Evolutionary conservation across 2,888 invertebrate species (phyloP), one percentile per base, ranked within the genome.

Genomic region (Chymomyza amoena): DNA sequence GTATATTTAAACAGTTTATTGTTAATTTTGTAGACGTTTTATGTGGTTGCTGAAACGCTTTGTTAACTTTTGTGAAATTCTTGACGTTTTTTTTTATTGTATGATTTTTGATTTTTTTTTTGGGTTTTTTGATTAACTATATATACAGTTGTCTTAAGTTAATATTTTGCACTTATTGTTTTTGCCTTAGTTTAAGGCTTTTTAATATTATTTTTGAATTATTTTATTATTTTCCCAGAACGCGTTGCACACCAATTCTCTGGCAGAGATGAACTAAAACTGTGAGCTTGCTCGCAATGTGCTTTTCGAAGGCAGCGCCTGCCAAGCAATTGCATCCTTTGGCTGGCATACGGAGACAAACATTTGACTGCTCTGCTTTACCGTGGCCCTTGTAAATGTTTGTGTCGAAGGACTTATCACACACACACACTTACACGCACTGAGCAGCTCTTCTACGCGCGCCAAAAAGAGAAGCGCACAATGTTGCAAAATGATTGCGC

Each of bases 211-310:
- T 20, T 20, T 64, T 64, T n/a, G 18, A 65, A 50, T 70, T 74
- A 64, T 68, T 72, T 52, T 69, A n/a, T 75, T 69, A 39, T 32
- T 32, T 32, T 32, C 32, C 25, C 61, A 62, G 39, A 13, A 45
- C 87, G 87, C 84, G 84, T 84, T 88, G 87, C 88, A 83, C 86
- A 84, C 87, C 83, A 84, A 85, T 87, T 87, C 85, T 76, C 83
- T 77, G 88, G 82, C 87, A 88, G 88, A 85, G 88, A 88, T 88
- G 80, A 88, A 85, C 88, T 84, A 78, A 86, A 87, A 84, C 87
- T 84, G 81, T 69, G 66, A 72, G 64, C 66, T 56, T 72, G 68
- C 70, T 68, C 72, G 67, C 64, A 50, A 52, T 32, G 20, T 20
- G 61, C 20, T 25, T 45, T 52, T 5, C 64, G 10, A n/a, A 25